Base-by-base conservation (phyloP, 2,113 vertebrate species). In the Perccottus glenii region DNA sequence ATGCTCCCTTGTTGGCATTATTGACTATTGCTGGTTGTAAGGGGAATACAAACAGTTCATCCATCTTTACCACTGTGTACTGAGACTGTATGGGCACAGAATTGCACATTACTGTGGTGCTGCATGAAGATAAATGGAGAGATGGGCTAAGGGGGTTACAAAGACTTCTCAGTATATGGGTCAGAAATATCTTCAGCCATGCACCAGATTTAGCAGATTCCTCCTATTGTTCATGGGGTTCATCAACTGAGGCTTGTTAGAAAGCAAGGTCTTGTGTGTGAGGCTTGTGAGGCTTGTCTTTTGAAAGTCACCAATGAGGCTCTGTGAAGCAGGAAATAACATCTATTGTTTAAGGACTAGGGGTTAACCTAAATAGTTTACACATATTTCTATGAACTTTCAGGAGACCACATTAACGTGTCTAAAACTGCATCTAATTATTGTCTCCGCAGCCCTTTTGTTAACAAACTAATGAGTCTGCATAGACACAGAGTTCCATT, bases 121-220 rank as follows among this genome's bases (percentile, higher is more conserved):
- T 56, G 16, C 15, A 32, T 38, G 1, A 49, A 60, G 68, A 70
- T 57, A 70, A 75, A 67, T 47, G 15, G 49, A 61, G 48, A 38
- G 63, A 38, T 52, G 35, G 12, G 49, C 58, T 2, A 51, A 0
- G 40, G 66, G 47, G 59, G 57, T 57, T 27, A 59, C 64, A 63
- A 45, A 70, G 53, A 59, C 55, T 66, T 33, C 36, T 75, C 62
- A 75, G 52, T 75, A 79, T 75, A 42, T 86, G 60, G 81, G 70
- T 84, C 85, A 87, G 70, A 60, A 59, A 68, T 68, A 75, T 67
- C 71, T 75, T 43, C 47, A 68, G 40, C 44, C 45, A 51, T 55
- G 55, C 2, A 36, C 62, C 69, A 72, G 71, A 85, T 84, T 86
- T 78, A 82, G 65, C 68, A 68, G 71, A 68, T 73, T 76, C 73